phyloP scores from a whole-genome alignment of 2,888 invertebrate genomes.

The Drosophila ezoana region DNA sequence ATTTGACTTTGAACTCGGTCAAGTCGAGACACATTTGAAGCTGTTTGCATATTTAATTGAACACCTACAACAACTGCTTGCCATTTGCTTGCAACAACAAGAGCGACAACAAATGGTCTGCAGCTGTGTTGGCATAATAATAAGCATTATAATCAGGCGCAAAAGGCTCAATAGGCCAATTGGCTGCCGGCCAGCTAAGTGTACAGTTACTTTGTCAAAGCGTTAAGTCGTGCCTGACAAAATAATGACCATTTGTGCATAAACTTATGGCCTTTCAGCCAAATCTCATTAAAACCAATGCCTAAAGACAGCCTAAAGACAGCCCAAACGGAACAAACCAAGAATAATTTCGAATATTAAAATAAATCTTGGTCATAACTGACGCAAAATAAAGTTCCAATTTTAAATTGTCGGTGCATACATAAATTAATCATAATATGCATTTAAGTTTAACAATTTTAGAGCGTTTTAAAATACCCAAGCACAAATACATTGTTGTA shows the following conservation, averaged over 20 bases:
- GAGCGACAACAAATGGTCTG: conserved; percentile 57
- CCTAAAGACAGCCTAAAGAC: conserved; percentile 6
- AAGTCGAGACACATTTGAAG: conserved; percentile 79
- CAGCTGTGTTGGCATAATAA: conserved; percentile 72
- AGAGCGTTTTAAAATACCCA: background rate
- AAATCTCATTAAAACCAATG: conserved; percentile 38
- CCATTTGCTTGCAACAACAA: conserved; percentile 11
- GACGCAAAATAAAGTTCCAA: conserved; percentile 1
- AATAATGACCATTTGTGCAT: conserved; percentile 68
- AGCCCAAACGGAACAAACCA: conserved; percentile 2
- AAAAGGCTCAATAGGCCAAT: conserved; percentile 76
- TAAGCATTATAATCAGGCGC: conserved; percentile 77
- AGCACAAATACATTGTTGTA: no score
- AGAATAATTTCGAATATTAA: conserved; percentile 1
- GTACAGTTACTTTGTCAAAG: conserved; percentile 69
- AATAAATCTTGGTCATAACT: background rate
- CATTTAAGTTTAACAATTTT: background rate
- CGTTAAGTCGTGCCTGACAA: conserved; percentile 71
- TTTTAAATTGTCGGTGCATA: background rate
- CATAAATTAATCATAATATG: background rate
- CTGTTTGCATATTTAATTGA: conserved; percentile 79
- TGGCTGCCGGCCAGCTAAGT: conserved; percentile 69
- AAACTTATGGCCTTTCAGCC: conserved; percentile 48
- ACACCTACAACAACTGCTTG: conserved; percentile 69
- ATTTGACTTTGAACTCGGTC: conserved; percentile 79